A percentile compares a stretch with the other conserved stretches of the same genome.
These are phyloP conservation scores for Rhincodon typus DNA, from an alignment of 2,797 vertebrate genomes.

Conservation along the genomic window DNA sequence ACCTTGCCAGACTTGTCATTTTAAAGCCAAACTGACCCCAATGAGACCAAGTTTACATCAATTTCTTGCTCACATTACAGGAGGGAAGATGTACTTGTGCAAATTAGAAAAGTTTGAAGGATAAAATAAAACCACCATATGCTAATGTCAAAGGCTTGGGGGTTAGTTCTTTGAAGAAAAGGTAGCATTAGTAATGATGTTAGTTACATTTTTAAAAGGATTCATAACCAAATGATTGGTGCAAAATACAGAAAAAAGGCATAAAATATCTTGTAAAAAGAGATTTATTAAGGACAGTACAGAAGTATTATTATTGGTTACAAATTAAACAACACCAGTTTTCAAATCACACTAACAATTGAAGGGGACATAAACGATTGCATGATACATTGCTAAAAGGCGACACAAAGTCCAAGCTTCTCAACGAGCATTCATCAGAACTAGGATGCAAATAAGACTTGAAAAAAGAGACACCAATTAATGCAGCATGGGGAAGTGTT, in stretches of 20 bases:
- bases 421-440: too few relatives aligned
- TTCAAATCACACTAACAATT: neutral
- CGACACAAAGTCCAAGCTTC: too few relatives aligned
- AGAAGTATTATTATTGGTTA: constrained; percentile 15
- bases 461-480: too few relatives aligned
- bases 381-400: too few relatives aligned
- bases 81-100: neutral
- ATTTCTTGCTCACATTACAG: neutral
- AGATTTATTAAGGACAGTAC: neutral
- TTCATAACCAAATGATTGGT: neutral
- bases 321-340: neutral
- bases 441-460: too few relatives aligned
- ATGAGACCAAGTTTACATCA: neutral
- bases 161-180: neutral
- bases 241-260: neutral
- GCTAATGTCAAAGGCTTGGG: neutral
- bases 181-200: neutral
- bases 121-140: neutral
- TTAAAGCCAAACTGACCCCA: neutral
- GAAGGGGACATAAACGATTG: neutral
- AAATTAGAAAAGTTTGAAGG: neutral
- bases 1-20: neutral
- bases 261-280: neutral
- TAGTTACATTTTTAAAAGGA: neutral
- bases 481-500: too few relatives aligned